Conservation (phyloP, 92 coral and sea anemone genomes). For the Paragorgia papillata region DNA sequence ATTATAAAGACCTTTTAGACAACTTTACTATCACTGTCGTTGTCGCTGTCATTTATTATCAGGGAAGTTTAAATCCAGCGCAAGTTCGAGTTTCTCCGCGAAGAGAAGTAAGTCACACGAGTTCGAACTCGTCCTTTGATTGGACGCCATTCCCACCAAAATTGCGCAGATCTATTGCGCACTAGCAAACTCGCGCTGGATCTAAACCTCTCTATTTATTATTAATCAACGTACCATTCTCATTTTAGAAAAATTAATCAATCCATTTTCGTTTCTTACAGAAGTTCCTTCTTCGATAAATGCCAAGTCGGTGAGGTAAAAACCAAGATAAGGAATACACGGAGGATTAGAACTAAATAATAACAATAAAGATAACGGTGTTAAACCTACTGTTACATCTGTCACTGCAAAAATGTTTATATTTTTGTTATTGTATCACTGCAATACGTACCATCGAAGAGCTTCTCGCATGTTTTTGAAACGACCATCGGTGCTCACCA, state of each 20-base stretch:
- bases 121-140: too few species aligned
- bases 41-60: too few species aligned
- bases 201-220: too few species aligned
- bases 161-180: too few species aligned
- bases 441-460: slow-evolving; percentile 92
- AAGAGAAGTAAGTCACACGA: too few species aligned
- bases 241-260: slow-evolving; percentile 96
- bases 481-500: slow-evolving; percentile 97
- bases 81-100: too few species aligned
- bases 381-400: neutral
- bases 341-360: slow-evolving; percentile 90
- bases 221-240: slow-evolving; percentile 76
- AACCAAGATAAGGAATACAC: slow-evolving; percentile 95
- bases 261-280: slow-evolving; percentile 79
- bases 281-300: slow-evolving; percentile 98
- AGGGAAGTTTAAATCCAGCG: too few species aligned
- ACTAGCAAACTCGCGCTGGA: too few species aligned
- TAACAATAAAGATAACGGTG: neutral
- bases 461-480: slow-evolving; percentile 96
- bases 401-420: too few species aligned
- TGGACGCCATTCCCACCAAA: too few species aligned
- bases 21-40: neutral
- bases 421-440: too few species aligned
- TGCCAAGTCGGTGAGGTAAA: slow-evolving; percentile 90
- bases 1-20: neutral